Conservation (phyloP, 2,797 vertebrate species). For the Chiroxiphia lanceolata region DNA sequence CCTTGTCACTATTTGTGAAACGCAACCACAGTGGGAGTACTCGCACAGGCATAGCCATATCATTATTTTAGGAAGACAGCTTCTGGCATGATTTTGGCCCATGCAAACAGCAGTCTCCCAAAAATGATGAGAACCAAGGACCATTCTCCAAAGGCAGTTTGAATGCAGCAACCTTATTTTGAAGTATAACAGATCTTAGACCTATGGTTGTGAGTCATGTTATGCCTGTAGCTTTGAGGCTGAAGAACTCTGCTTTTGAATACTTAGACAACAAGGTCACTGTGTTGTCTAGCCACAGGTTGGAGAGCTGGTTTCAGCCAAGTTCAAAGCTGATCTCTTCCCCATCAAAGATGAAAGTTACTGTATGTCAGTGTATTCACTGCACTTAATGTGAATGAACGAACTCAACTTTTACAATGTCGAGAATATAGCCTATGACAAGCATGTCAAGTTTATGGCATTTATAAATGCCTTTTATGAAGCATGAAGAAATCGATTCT, state of each 20-base stretch:
- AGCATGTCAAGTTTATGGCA: background rate
- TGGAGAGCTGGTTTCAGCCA: background rate
- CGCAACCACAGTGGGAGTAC: background rate
- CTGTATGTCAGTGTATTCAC: background rate
- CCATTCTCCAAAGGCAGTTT: background rate
- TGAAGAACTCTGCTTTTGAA: background rate
- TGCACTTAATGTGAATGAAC: background rate
- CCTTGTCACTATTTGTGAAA: background rate
- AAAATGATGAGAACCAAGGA: background rate
- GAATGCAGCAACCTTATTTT: background rate
- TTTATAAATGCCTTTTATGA: background rate
- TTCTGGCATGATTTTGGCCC: background rate
- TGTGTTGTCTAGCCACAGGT: background rate
- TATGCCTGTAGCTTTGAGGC: background rate
- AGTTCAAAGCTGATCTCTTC: background rate
- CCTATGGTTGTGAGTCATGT: background rate
- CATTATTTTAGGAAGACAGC: background rate
- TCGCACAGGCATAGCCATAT: rapidly evolving
- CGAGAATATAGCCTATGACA: background rate
- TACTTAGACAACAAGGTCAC: background rate
- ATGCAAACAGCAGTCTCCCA: background rate
- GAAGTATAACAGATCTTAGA: background rate
- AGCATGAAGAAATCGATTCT: background rate
- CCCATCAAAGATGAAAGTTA: background rate
- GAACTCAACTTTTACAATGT: background rate